Evolutionary conservation across 2,797 vertebrate genomes (phyloP).

Genomic region (Leptoclinus maculatus): DNA sequence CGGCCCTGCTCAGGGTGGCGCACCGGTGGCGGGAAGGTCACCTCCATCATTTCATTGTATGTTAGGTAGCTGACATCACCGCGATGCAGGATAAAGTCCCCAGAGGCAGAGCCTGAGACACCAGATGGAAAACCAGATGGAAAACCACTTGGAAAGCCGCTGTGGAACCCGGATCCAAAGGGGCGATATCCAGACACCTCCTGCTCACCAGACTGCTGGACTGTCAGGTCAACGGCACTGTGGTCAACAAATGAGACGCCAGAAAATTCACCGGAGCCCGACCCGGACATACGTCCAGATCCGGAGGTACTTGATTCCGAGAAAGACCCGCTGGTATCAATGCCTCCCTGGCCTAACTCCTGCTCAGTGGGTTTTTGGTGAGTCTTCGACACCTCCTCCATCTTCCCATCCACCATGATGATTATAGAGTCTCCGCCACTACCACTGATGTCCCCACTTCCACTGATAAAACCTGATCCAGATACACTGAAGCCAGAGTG

Average conservation of each 20-base stretch:
- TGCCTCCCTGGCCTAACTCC: slow-evolving; percentile 54
- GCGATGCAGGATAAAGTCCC: slow-evolving; percentile 57
- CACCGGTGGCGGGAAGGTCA: slow-evolving; percentile 66
- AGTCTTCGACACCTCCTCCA: slow-evolving; percentile 54
- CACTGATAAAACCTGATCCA: slow-evolving; percentile 68
- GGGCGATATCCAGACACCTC: slow-evolving; percentile 86
- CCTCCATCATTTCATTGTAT: slow-evolving; percentile 83
- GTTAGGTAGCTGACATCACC: slow-evolving; percentile 83
- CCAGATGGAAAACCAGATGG: slow-evolving; percentile 75
- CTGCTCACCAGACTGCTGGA: slow-evolving; percentile 77
- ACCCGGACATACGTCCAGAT: slow-evolving; percentile 63
- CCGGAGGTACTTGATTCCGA: slow-evolving; percentile 53
- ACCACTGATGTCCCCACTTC: slow-evolving; percentile 56
- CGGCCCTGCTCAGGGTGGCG: slow-evolving; percentile 82
- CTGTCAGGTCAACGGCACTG: slow-evolving; percentile 80
- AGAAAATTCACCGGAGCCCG: slow-evolving; percentile 74
- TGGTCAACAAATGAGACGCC: slow-evolving; percentile 83
- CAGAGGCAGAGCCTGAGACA: slow-evolving; percentile 68
- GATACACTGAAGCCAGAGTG: slow-evolving; percentile 75
- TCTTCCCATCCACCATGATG: slow-evolving; percentile 63
- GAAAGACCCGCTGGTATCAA: slow-evolving; percentile 35
- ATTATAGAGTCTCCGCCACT: slow-evolving; percentile 52
- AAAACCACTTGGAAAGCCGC: slow-evolving; percentile 75
- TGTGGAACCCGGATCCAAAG: slow-evolving; percentile 81
- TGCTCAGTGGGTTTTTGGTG: slow-evolving; percentile 51